Evolutionary conservation across 2,113 vertebrate genomes (phyloP).

Genomic region (Amblyopsis rosae): DNA sequence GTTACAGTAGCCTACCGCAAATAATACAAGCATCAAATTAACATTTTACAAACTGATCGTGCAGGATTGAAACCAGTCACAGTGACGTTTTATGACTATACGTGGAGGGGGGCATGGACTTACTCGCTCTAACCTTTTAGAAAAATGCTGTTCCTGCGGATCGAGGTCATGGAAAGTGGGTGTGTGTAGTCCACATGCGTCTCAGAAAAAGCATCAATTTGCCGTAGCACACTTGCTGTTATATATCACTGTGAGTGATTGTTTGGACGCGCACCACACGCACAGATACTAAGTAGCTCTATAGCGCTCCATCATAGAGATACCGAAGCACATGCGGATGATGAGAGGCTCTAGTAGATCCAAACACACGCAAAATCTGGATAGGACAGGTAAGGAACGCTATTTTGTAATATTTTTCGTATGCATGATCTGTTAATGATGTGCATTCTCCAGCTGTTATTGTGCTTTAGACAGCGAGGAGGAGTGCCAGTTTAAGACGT

Average conservation of each 20-base stretch:
- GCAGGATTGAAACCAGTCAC: background rate
- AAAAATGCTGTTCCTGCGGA: conserved; percentile 14
- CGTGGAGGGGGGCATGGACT: conserved; percentile 32
- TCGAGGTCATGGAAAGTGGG: conserved; percentile 28
- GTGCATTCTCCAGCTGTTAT: background rate
- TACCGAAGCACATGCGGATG: conserved; percentile 29
- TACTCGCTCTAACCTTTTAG: conserved; percentile 24
- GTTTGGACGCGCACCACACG: conserved; percentile 33
- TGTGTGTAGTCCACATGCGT: conserved; percentile 45
- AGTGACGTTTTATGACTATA: background rate
- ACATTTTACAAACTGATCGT: too few relatives aligned
- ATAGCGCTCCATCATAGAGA: conserved; percentile 46
- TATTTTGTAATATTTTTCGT: background rate
- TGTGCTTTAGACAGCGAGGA: background rate
- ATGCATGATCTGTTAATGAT: background rate
- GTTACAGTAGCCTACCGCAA: too few relatives aligned
- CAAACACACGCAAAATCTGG: conserved; percentile 58
- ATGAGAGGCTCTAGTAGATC: conserved; percentile 76
- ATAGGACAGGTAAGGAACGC: conserved; percentile 66
- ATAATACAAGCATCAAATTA: too few relatives aligned
- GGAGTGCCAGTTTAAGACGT: conserved; percentile 33
- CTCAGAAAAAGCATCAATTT: background rate
- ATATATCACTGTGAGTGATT: conserved; percentile 34
- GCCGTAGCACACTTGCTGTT: conserved; percentile 26
- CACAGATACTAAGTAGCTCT: background rate